Base-by-base conservation (phyloP, 2,888 invertebrate species). In the Eupithecia inturbata region DNA sequence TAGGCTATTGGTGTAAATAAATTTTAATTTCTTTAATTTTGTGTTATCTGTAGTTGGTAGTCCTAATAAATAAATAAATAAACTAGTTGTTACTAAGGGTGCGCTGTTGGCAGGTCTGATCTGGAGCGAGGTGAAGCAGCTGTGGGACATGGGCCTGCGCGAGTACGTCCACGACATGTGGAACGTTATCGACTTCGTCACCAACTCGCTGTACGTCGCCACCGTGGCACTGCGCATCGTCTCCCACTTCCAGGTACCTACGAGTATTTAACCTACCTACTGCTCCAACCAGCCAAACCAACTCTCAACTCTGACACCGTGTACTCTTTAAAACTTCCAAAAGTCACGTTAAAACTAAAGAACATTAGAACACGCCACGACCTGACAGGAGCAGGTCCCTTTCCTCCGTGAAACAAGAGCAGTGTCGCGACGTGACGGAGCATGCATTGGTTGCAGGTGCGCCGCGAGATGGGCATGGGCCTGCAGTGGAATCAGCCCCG, bases 141-240 rank as follows among this genome's bases (percentile, higher is more conserved):
- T 99, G 76, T 99, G 99, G 99, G 99, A 99, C 90, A 98, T 99
- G 83, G 99, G 99, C 0, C 95, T 99, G 75, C 97, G 98, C 86
- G 99, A 99, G 89, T 99, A 99, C 94, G 97, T 98, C 74, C 97
- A 98, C 87, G 99, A 99, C 92, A 99, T 99, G 99, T 99, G 99
- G 99, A 99, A 99, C 92, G 99, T 99, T 76, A 98, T 99, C 83
- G 99, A 99, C 94, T 99, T 99, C 92, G 98, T 99, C 80, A 99
- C 99, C 77, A 99, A 99, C 94, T 98, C 99, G 10, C 95, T 99
- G 57, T 99, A 99, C 92, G 98, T 99, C 78, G 99, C 99, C 72
- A 99, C 99, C 0, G 98, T 99, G 71, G 98, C 99, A 3, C 95
- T 99, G 71, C 95, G 99, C 81, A 96, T 99, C 74, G 98, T 99